Percentiles rank a stretch among this genome's conserved stretches.
Evolutionary conservation across 2,113 vertebrate genomes (phyloP).

Genomic region (Climacteris rufus): DNA sequence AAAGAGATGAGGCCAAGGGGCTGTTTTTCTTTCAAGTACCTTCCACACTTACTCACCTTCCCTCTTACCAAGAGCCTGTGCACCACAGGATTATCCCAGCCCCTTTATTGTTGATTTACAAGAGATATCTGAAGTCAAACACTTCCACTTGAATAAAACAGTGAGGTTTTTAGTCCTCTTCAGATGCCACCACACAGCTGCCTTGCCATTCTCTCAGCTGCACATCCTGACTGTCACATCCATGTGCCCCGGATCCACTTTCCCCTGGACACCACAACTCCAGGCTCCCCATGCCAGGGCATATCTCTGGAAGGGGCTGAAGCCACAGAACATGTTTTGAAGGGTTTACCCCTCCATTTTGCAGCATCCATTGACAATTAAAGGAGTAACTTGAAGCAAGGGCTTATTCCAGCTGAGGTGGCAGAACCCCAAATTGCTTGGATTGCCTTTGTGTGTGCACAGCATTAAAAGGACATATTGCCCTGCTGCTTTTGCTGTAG

Average conservation of each 20-base stretch:
- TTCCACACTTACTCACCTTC: neutral
- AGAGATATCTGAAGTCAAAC: neutral
- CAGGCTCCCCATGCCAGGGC: neutral
- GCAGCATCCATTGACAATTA: neutral
- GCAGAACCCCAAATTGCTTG: neutral
- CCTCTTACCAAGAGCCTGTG: neutral
- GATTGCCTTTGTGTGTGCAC: fast-evolving
- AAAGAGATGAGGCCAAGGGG: neutral
- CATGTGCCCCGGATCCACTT: fast-evolving
- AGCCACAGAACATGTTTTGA: neutral
- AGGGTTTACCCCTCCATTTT: fast-evolving
- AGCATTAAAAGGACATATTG: neutral
- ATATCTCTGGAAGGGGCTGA: neutral
- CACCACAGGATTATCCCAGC: neutral
- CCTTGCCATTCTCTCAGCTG: neutral
- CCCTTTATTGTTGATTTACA: neutral
- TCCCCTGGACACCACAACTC: neutral
- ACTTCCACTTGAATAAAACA: neutral
- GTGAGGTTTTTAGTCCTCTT: neutral
- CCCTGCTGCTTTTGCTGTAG: neutral
- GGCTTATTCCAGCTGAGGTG: neutral
- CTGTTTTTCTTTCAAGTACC: neutral
- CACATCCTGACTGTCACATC: neutral
- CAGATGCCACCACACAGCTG: neutral
- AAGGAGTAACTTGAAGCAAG: neutral